These are phyloP conservation scores for Coccyzus lansbergi DNA, from an alignment of 2,797 vertebrate genomes.

Conservation along the genomic window DNA sequence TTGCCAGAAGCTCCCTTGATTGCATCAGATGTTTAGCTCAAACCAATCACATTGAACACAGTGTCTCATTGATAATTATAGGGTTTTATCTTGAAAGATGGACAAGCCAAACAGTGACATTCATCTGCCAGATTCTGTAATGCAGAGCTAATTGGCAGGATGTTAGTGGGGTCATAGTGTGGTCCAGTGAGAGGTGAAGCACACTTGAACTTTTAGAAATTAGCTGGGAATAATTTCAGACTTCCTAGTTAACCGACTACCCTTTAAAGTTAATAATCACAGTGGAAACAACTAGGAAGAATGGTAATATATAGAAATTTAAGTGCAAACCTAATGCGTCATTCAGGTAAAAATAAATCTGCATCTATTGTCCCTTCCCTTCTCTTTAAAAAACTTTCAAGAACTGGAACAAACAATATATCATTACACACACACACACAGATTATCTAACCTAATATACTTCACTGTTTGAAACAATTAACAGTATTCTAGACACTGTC, in stretches of 20 bases:
- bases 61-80: slow-evolving; percentile 24
- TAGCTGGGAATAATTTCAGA: slow-evolving; percentile 8
- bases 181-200: background rate
- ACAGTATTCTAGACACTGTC: too few species aligned
- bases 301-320: background rate
- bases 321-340: background rate
- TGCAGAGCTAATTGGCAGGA: slow-evolving; percentile 38
- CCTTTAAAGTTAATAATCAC: background rate
- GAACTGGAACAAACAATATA: background rate
- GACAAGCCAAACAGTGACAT: slow-evolving; percentile 23
- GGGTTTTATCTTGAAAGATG: slow-evolving; percentile 17
- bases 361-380: background rate
- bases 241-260: background rate
- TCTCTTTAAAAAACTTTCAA: background rate
- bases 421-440: background rate
- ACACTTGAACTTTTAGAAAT: slow-evolving; percentile 24
- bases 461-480: too few species aligned
- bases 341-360: background rate
- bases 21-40: slow-evolving; percentile 20
- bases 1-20: slow-evolving; percentile 52
- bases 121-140: slow-evolving; percentile 24
- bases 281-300: background rate
- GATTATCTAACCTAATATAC: background rate
- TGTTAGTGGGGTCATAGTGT: slow-evolving; percentile 6
- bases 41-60: slow-evolving; percentile 11